Conservation (phyloP, 2,797 vertebrate genomes). For the Hippopotamyrus pictus region DNA sequence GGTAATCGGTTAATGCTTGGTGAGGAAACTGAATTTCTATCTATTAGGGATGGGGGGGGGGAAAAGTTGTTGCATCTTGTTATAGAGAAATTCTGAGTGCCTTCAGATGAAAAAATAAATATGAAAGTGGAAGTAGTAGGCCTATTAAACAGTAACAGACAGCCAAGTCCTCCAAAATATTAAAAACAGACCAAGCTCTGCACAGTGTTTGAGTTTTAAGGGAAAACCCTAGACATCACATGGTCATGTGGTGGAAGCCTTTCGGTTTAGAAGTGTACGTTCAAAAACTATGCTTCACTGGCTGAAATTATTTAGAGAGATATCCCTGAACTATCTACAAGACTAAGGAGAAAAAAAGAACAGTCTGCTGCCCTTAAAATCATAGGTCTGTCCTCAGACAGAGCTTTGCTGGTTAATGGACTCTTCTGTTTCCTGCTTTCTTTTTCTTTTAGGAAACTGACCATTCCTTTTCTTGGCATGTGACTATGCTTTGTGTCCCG, state of each 20-base stretch:
- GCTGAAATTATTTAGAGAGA: background rate
- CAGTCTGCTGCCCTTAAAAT: background rate
- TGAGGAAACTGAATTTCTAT: background rate
- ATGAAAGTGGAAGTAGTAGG: background rate
- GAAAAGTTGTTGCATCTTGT: background rate
- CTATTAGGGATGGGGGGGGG: background rate
- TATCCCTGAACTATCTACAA: background rate
- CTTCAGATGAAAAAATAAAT: background rate
- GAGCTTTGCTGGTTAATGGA: background rate
- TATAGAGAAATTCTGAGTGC: background rate
- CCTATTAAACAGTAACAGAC: background rate
- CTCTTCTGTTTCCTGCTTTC: slow-evolving; percentile 14
- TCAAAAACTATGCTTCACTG: background rate
- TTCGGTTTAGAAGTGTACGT: background rate
- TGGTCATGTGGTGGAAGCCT: background rate
- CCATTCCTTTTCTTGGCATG: background rate
- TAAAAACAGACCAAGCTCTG: background rate
- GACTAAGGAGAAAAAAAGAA: background rate
- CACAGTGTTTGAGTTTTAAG: background rate
- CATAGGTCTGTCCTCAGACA: background rate
- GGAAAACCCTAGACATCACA: background rate
- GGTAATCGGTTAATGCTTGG: background rate
- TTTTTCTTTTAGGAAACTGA: slow-evolving; percentile 19
- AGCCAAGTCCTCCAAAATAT: background rate
- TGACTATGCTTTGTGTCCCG: background rate